These are phyloP conservation scores for Mobula birostris DNA, from an alignment of 2,113 vertebrate species.

Conservation along the genomic window DNA sequence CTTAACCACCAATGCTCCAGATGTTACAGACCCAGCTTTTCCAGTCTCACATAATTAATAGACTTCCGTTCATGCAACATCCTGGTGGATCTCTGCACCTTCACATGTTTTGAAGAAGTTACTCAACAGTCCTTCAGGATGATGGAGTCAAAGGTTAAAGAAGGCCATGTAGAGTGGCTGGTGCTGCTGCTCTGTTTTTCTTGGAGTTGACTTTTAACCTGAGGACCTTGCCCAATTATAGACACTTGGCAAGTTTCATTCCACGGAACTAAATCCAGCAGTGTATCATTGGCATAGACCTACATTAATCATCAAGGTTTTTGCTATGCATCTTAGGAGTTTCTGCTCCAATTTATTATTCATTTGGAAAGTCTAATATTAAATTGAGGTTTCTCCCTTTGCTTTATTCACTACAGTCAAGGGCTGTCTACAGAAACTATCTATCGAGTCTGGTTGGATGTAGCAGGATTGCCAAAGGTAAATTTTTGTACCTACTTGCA, in stretches of 20 bases:
- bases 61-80: too few species aligned
- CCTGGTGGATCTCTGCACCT: too few species aligned
- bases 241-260: background rate
- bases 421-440: conserved; percentile 73
- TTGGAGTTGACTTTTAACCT: too few species aligned
- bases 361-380: conserved; percentile 38
- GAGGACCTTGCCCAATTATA: too few species aligned
- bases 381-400: conserved; percentile 29
- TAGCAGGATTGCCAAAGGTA: conserved; percentile 84
- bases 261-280: background rate
- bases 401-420: conserved; percentile 53
- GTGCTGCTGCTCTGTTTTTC: too few species aligned
- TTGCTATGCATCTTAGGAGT: conserved; percentile 1
- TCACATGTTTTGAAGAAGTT: too few species aligned
- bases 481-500: conserved; percentile 40
- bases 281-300: background rate
- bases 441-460: conserved; percentile 81
- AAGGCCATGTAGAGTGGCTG: too few species aligned
- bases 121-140: too few species aligned
- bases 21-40: too few species aligned
- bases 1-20: too few species aligned
- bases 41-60: too few species aligned
- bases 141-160: too few species aligned
- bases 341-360: conserved; percentile 28
- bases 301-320: background rate